These are phyloP conservation scores for Lepidurus arcticus DNA, from an alignment of 1,140 invertebrate species.

Conservation along the genomic window DNA sequence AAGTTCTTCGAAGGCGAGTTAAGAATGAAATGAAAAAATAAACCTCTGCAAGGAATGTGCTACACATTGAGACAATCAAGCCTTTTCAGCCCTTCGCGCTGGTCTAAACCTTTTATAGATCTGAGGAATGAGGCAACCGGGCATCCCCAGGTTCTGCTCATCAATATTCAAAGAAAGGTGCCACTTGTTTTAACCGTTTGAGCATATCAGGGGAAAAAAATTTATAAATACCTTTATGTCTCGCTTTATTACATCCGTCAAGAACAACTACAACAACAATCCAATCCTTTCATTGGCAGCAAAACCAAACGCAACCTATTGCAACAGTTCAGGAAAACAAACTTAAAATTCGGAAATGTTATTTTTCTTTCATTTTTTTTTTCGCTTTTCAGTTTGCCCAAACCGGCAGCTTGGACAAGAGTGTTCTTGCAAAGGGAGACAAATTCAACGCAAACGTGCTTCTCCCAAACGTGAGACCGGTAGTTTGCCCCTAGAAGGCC, in stretches of 20 bases:
- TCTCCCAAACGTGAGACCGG: too few species aligned
- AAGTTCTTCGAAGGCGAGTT: too few species aligned
- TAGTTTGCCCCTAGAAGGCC: too few species aligned
- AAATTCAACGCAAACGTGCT: too few species aligned
- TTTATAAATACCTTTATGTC: not conserved
- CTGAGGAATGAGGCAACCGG: not conserved
- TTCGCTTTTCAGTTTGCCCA: too few species aligned
- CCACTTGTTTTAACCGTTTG: conserved; percentile 15
- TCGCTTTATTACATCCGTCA: not conserved
- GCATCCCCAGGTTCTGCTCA: not conserved
- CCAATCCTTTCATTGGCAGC: not conserved
- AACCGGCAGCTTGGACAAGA: too few species aligned
- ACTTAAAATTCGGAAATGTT: not conserved
- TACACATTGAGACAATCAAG: conserved; percentile 7
- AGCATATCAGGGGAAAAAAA: not conserved
- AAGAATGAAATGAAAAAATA: too few species aligned
- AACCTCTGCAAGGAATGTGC: not conserved
- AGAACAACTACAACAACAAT: not conserved
- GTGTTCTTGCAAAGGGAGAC: too few species aligned
- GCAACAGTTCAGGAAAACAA: not conserved
- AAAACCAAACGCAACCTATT: not conserved
- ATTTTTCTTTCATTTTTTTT: not conserved
- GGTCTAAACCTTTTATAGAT: not conserved
- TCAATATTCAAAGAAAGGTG: conserved; percentile 13
- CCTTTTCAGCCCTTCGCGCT: not conserved